These are phyloP conservation scores for Argyra leucocephala DNA, from an alignment of 2,888 invertebrate genomes.

Conservation along the genomic window DNA sequence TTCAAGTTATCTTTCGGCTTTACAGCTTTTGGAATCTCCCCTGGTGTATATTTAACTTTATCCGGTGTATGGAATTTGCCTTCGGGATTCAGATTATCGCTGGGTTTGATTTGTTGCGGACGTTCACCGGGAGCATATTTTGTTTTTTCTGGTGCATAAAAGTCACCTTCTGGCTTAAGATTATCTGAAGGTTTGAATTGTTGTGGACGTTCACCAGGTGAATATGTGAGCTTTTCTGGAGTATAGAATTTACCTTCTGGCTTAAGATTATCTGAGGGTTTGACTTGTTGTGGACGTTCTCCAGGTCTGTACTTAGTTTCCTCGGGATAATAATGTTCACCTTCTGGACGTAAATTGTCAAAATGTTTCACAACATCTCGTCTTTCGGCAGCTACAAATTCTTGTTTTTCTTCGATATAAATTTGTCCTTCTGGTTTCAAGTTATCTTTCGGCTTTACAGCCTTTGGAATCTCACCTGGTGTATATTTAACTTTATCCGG, in stretches of 20 bases:
- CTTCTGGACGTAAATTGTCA: conserved; percentile 44
- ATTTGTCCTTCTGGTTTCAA: conserved; percentile 51
- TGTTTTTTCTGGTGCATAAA: conserved; percentile 43
- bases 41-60: conserved; percentile 45
- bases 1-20: conserved; percentile 48
- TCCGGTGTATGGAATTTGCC: conserved; percentile 49
- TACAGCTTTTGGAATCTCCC: conserved; percentile 43
- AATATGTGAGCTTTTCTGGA: conserved; percentile 31
- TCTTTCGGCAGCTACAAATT: conserved; percentile 33
- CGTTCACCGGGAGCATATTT: conserved; percentile 42
- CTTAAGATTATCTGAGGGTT: conserved; percentile 24
- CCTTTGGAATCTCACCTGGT: conserved; percentile 45
- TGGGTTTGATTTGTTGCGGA: conserved; percentile 40
- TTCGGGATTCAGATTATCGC: conserved; percentile 47
- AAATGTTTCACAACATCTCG: conserved; percentile 41
- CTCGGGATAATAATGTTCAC: conserved; percentile 39
- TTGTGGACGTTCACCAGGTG: conserved; percentile 40
- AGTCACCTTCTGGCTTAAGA: conserved; percentile 51
- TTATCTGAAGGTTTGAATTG: conserved; percentile 46
- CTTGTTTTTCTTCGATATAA: conserved; percentile 42
- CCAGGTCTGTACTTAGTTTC: conserved; percentile 37
- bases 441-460: conserved; percentile 46
- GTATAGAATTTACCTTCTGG: conserved; percentile 49
- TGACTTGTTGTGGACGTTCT: conserved; percentile 39
- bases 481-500: conserved; percentile 44